These are phyloP conservation scores for Tiliqua scincoides DNA, from an alignment of 2,113 vertebrate genomes.

Conservation along the genomic window DNA sequence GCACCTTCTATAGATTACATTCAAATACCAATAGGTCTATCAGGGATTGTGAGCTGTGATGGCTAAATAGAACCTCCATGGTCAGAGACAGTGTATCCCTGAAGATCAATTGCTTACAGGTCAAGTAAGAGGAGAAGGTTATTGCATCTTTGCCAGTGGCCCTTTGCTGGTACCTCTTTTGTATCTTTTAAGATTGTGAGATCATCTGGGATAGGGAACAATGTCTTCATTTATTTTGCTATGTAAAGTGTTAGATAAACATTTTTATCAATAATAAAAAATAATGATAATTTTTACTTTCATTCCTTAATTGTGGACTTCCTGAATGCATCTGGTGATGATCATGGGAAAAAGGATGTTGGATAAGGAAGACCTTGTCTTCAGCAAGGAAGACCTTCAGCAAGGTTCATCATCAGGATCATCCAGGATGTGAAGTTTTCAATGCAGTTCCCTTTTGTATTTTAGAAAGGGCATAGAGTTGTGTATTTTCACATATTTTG, in stretches of 20 bases:
- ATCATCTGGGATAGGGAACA: too few relatives aligned
- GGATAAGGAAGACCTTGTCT: too few relatives aligned
- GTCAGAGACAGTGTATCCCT: background rate
- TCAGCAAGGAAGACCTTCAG: background rate
- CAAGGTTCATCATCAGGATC: too few relatives aligned
- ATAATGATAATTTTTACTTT: background rate
- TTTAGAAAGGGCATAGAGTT: background rate
- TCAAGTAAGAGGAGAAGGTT: background rate
- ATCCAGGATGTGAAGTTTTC: background rate
- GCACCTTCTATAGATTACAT: background rate
- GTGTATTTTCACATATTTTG: background rate
- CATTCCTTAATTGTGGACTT: background rate
- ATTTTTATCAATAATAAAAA: too few relatives aligned
- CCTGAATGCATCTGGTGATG: background rate
- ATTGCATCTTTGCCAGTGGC: too few relatives aligned
- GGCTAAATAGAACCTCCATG: background rate
- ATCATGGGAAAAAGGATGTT: background rate
- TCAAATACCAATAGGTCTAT: background rate
- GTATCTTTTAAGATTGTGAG: too few relatives aligned
- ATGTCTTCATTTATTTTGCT: too few relatives aligned
- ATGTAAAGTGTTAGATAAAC: too few relatives aligned
- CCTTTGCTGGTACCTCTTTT: too few relatives aligned
- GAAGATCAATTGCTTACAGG: background rate
- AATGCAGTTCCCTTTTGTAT: background rate
- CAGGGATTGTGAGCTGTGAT: background rate